phyloP scores from a whole-genome alignment of 2,888 invertebrate species.

The Xanthia togata region DNA sequence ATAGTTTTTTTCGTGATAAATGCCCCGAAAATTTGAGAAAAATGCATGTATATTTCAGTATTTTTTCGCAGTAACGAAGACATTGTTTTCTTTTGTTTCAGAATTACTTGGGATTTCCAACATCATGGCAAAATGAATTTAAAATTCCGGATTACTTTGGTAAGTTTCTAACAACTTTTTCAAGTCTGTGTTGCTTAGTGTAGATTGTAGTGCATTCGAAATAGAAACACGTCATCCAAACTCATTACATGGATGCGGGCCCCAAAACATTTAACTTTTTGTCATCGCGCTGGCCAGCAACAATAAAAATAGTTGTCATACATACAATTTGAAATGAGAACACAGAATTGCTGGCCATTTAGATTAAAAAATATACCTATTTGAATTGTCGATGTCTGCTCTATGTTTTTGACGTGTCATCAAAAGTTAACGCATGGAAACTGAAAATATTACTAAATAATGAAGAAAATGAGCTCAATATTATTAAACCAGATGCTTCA shows the following conservation, averaged over 20 bases:
- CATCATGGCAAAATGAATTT: neutral
- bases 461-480: neutral
- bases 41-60: neutral
- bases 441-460: neutral
- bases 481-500: neutral
- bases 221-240: conserved; percentile 61
- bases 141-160: conserved; percentile 33
- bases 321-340: conserved; percentile 69
- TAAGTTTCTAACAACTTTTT: conserved; percentile 51
- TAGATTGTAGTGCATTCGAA: conserved; percentile 40
- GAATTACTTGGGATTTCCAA: conserved; percentile 50
- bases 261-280: conserved; percentile 73
- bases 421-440: conserved; percentile 21
- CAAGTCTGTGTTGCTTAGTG: conserved; percentile 14
- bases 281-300: conserved; percentile 64
- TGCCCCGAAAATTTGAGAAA: too few species aligned
- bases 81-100: conserved; percentile 66
- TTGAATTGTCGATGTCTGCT: conserved; percentile 49
- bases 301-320: conserved; percentile 67
- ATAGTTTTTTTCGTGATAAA: neutral
- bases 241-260: conserved; percentile 70
- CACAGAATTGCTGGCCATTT: conserved; percentile 64
- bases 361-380: conserved; percentile 47
- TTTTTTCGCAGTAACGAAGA: conserved; percentile 7
- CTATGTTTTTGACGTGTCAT: conserved; percentile 52